Evolutionary conservation across 2,113 vertebrate species (phyloP).

Genomic region (Dolichotis patagonum): DNA sequence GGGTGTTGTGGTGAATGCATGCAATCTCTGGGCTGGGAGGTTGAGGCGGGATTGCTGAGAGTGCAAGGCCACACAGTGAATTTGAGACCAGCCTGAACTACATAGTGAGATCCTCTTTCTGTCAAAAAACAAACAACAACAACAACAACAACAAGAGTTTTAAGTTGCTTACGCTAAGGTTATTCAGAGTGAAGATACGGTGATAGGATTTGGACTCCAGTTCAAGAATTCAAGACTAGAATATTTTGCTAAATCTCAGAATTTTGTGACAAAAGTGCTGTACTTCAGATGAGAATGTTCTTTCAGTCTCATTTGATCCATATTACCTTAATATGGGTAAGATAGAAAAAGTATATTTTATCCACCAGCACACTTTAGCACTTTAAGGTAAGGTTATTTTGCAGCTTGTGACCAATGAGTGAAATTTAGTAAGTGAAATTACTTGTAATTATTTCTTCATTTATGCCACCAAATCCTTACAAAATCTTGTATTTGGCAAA

Average conservation of each 20-base stretch:
- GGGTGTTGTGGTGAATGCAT: neutral
- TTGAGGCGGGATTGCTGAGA: neutral
- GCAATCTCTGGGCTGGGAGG: neutral
- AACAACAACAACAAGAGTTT: neutral
- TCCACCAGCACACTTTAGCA: neutral
- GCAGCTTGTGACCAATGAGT: conserved; percentile 45
- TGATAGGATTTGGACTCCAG: neutral
- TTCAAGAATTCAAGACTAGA: neutral
- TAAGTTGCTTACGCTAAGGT: neutral
- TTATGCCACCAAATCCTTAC: conserved; percentile 64
- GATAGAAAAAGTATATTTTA: conserved; percentile 2
- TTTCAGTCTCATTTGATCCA: neutral
- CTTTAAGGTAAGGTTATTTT: conserved; percentile 20
- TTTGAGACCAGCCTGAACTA: neutral
- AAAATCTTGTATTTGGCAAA: conserved; percentile 69
- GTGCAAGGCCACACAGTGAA: neutral
- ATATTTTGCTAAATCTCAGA: neutral
- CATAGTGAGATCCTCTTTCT: neutral
- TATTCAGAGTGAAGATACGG: neutral
- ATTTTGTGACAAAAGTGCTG: neutral
- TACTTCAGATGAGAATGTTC: neutral
- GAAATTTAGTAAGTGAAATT: conserved; percentile 60
- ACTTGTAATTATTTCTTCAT: conserved; percentile 67
- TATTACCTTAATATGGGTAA: neutral
- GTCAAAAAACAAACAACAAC: neutral